A percentile compares a stretch with the other conserved stretches of the same genome.
Conservation (phyloP, 1,140 invertebrate genomes). For the Tetragonula clypearis region DNA sequence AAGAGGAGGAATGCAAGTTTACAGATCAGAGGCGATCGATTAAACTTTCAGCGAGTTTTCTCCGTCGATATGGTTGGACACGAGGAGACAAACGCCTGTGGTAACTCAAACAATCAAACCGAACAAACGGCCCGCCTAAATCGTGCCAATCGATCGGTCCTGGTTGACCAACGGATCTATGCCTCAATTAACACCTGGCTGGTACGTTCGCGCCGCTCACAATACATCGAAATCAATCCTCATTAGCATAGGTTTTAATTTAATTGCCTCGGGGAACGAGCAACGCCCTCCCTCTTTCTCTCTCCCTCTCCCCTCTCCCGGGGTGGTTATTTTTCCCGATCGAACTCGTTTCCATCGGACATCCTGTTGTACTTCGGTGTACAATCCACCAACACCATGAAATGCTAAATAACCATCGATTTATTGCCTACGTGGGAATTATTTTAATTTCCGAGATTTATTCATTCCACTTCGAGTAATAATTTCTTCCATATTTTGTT, state of each 20-base stretch:
- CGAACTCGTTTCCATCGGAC: neutral
- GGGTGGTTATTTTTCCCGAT: constrained; percentile 7
- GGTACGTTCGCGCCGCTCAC: constrained; percentile 4
- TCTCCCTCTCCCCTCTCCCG: too few species aligned
- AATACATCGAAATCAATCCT: constrained; percentile 19
- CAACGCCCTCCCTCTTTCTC: neutral
- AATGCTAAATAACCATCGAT: neutral
- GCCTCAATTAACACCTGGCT: constrained; percentile 44
- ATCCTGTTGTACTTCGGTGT: neutral
- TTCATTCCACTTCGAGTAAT: too few species aligned
- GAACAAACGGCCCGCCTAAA: constrained; percentile 60
- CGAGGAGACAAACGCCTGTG: constrained; percentile 38
- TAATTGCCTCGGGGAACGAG: neutral
- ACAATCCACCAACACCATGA: neutral
- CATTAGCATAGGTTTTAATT: constrained; percentile 47
- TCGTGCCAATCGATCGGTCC: constrained; percentile 54
- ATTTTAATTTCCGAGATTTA: neutral
- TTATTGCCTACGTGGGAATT: neutral
- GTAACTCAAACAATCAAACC: constrained; percentile 58
- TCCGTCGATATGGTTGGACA: neutral
- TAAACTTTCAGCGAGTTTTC: neutral
- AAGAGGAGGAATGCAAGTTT: neutral
- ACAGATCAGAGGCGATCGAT: neutral
- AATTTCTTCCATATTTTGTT: too few species aligned
- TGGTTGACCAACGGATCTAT: constrained; percentile 55